A percentile compares a stretch with the other conserved stretches of the same genome.
phyloP scores from a whole-genome alignment of 2,113 vertebrate species.

The Notiomystis cincta region DNA sequence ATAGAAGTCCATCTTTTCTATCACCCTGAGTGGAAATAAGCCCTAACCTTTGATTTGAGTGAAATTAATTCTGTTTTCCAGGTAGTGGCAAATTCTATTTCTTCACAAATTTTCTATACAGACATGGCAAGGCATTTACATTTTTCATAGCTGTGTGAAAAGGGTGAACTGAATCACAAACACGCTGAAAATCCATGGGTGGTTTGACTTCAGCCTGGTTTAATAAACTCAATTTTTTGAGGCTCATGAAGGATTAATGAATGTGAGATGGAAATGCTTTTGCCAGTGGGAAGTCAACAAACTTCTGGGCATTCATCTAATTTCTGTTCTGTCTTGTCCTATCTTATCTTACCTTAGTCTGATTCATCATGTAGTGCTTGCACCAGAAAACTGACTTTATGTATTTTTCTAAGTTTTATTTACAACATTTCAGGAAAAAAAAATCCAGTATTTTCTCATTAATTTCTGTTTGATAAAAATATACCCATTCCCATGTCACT shows the following conservation, averaged over 20 bases:
- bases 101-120: not conserved
- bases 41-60: not conserved
- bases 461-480: not conserved
- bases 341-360: not conserved
- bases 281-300: not conserved
- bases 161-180: not conserved
- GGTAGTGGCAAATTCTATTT: not conserved
- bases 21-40: not conserved
- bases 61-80: slow-evolving; percentile 2
- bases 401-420: not conserved
- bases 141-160: not conserved
- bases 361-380: not conserved
- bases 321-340: not conserved
- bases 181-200: not conserved
- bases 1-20: not conserved
- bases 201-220: not conserved
- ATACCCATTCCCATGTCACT: not conserved
- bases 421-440: not conserved
- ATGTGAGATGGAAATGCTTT: not conserved
- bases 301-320: not conserved
- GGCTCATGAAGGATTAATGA: not conserved
- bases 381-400: not conserved
- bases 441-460: not conserved
- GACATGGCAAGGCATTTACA: not conserved
- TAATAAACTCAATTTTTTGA: not conserved